Evolutionary conservation across 35 echinoderm and acorn worm species (phyloP).

Genomic region (Lytechinus pictus): DNA sequence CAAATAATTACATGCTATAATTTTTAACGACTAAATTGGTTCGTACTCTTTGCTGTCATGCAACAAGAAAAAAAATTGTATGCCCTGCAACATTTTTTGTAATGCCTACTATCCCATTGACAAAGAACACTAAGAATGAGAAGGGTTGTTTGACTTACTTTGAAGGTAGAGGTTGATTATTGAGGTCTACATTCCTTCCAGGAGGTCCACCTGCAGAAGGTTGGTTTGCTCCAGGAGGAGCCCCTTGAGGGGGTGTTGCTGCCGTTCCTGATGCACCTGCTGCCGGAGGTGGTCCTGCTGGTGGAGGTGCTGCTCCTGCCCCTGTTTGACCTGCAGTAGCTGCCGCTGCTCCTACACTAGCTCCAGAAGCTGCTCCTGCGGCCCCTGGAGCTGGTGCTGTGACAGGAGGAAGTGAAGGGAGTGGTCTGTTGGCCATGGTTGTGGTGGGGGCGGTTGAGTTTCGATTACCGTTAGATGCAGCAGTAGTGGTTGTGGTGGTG

Average conservation of each 20-base stretch:
- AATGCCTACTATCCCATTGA: no score
- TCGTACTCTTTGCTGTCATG: no score
- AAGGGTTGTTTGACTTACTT: conserved; percentile 39
- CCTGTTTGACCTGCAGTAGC: conserved; percentile 28
- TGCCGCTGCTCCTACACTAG: conserved; percentile 27
- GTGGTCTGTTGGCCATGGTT: conserved; percentile 35
- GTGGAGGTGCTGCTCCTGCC: neutral
- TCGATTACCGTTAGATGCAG: neutral
- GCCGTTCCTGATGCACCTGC: neutral
- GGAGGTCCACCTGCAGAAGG: neutral
- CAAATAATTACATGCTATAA: no score
- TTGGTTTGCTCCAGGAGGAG: conserved; percentile 21
- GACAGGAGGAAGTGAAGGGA: conserved; percentile 23
- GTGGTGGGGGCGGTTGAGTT: neutral
- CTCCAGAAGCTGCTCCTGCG: conserved; percentile 20
- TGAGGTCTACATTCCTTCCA: conserved; percentile 68
- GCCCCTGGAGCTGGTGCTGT: conserved; percentile 15
- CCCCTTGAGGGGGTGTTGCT: conserved; percentile 11
- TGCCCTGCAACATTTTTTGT: no score
- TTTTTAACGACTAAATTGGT: no score
- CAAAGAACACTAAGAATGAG: no score
- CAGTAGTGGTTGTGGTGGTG: neutral
- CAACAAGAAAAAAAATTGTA: no score
- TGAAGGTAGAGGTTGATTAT: conserved; percentile 82
- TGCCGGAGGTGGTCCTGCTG: conserved; percentile 34